These are phyloP conservation scores for Ceriagrion tenellum DNA, from an alignment of 2,888 invertebrate species.

Conservation along the genomic window DNA sequence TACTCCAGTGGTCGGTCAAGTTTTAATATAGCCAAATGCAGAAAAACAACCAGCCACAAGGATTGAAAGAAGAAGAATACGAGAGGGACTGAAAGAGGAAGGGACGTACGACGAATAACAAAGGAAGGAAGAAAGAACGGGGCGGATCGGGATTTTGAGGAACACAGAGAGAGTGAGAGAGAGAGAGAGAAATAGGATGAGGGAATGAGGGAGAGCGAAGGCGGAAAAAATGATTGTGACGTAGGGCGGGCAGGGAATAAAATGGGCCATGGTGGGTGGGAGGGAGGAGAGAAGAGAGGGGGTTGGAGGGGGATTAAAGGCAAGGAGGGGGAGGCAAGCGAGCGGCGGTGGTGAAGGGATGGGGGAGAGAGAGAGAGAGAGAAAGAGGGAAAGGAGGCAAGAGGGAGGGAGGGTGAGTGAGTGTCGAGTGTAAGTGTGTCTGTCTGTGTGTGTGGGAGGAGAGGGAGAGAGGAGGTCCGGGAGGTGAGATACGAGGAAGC, in stretches of 20 bases:
- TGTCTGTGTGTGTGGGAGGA: no score
- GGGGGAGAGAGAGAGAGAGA: no score
- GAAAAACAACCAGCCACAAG: no score
- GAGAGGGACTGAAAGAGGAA: background rate
- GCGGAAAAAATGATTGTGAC: background rate
- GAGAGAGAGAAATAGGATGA: background rate
- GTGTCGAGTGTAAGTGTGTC: no score
- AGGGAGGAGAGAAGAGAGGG: background rate
- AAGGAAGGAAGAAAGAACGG: background rate
- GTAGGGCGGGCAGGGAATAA: background rate
- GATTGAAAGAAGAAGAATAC: no score
- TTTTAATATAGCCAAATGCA: no score
- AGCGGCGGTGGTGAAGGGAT: no score
- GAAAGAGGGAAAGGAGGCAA: no score
- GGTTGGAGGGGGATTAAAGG: background rate
- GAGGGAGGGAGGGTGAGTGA: no score
- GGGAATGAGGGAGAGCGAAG: background rate
- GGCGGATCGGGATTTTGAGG: no score
- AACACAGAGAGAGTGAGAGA: background rate
- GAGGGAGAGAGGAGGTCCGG: background rate
- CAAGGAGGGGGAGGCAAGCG: no score
- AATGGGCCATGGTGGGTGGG: background rate
- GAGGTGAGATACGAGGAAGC: background rate
- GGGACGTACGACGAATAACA: background rate
- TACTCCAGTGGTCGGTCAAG: no score